Percentiles rank a stretch among this genome's conserved stretches.
These are phyloP conservation scores for Eucidaris tribuloides DNA, from an alignment of 35 echinoderm and acorn worm genomes.

Conservation along the genomic window DNA sequence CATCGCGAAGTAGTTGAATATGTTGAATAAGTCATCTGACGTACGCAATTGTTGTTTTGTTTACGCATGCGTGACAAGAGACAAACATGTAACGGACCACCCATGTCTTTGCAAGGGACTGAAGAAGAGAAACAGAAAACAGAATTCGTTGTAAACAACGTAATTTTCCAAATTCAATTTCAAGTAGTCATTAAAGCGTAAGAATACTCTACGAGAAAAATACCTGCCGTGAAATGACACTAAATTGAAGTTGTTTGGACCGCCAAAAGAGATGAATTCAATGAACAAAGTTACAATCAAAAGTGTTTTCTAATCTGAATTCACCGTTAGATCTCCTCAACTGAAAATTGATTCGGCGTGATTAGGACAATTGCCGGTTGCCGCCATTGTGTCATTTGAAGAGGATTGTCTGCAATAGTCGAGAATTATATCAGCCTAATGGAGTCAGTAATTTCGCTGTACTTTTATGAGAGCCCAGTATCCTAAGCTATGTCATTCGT, in stretches of 20 bases:
- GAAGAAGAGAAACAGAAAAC: neutral
- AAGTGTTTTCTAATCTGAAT: neutral
- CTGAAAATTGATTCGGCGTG: neutral
- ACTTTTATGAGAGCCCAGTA: no score
- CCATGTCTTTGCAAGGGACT: neutral
- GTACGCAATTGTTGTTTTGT: constrained; percentile 7
- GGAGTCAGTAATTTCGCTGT: no score
- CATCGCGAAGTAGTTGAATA: no score
- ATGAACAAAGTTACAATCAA: neutral
- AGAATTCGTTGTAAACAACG: constrained; percentile 8
- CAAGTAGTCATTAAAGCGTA: constrained; percentile 16
- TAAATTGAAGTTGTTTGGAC: constrained; percentile 2
- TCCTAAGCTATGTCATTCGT: no score
- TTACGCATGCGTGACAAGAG: neutral
- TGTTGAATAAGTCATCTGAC: no score
- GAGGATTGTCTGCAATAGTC: no score
- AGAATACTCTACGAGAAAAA: no score
- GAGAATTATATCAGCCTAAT: no score
- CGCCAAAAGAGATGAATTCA: neutral
- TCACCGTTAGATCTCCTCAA: neutral
- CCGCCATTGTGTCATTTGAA: no score
- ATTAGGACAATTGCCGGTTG: neutral
- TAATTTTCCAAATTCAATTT: constrained; percentile 26
- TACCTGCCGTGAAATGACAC: no score
- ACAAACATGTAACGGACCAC: neutral